Evolutionary conservation across 1,140 invertebrate genomes (phyloP).

Genomic region (Sitophilus oryzae): DNA sequence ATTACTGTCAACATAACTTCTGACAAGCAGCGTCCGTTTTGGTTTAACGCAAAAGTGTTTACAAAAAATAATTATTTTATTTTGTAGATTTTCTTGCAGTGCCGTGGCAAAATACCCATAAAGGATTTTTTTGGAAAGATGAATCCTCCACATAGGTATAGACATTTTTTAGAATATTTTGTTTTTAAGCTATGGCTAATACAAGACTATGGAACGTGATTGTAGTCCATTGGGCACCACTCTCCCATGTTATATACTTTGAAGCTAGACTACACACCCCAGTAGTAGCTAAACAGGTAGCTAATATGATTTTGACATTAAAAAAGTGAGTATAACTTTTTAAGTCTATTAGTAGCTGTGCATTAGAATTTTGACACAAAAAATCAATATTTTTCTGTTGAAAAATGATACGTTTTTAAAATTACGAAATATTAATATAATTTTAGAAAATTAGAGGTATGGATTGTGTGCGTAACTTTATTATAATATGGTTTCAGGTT

Average conservation of each 20-base stretch:
- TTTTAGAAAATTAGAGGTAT: not conserved
- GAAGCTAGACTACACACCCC: slow-evolving; percentile 30
- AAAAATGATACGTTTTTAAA: no score
- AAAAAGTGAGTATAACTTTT: slow-evolving; percentile 3
- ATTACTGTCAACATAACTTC: no score
- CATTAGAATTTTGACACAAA: not conserved
- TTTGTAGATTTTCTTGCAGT: no score
- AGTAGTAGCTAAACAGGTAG: slow-evolving; percentile 29
- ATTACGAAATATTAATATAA: no score
- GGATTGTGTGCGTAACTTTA: slow-evolving; percentile 12
- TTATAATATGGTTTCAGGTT: slow-evolving; percentile 16
- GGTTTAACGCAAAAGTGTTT: no score
- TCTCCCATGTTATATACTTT: slow-evolving; percentile 28
- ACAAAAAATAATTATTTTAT: no score
- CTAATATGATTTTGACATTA: slow-evolving; percentile 18
- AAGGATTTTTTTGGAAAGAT: no score
- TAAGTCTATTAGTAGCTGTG: not conserved
- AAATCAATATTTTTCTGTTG: no score
- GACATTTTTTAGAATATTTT: no score
- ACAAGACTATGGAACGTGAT: slow-evolving; percentile 33
- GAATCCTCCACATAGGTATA: no score
- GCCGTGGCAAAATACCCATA: no score
- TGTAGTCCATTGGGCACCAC: slow-evolving; percentile 34
- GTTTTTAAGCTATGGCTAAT: slow-evolving; percentile 29
- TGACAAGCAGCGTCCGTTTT: no score